phyloP scores from a whole-genome alignment of 2,888 invertebrate genomes.

The Pseudococcus jackbeardsleyi region DNA sequence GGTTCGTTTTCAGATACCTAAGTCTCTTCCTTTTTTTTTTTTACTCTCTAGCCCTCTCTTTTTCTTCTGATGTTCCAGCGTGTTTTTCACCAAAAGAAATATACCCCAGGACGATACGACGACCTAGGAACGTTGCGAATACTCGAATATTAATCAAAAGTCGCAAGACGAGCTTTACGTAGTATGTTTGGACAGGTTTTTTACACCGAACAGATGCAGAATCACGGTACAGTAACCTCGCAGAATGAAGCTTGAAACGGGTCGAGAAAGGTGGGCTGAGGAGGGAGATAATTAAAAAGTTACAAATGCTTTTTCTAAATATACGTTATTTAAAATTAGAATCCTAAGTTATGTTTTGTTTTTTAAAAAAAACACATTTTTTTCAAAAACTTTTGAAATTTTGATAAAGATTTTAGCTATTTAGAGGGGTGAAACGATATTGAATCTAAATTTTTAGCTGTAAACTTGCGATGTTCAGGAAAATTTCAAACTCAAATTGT shows the following conservation, averaged over 20 bases:
- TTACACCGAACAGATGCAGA: not conserved
- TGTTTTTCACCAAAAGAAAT: not conserved
- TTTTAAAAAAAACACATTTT: too few relatives aligned
- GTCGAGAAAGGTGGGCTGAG: not conserved
- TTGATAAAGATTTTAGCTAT: too few relatives aligned
- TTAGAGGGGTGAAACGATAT: too few relatives aligned
- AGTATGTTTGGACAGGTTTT: not conserved
- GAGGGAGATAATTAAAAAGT: not conserved
- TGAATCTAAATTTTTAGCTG: too few relatives aligned
- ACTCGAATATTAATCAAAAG: constrained; percentile 28
- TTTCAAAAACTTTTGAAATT: too few relatives aligned
- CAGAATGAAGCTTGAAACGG: not conserved
- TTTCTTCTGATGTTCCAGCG: not conserved
- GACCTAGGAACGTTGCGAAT: not conserved
- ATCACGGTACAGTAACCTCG: not conserved
- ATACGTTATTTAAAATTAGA: too few relatives aligned
- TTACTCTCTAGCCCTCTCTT: not conserved
- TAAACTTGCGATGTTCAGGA: too few relatives aligned
- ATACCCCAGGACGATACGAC: not conserved
- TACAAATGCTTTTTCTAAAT: too few relatives aligned
- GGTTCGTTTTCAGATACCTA: constrained; percentile 10
- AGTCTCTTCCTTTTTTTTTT: not conserved
- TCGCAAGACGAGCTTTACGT: not conserved
- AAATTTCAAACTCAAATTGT: too few relatives aligned
- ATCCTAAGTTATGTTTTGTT: too few relatives aligned